A percentile compares a stretch with the other conserved stretches of the same genome.
These are phyloP conservation scores for Xiphorhynchus erythropygius DNA, from an alignment of 2,797 vertebrate genomes.

Conservation along the genomic window DNA sequence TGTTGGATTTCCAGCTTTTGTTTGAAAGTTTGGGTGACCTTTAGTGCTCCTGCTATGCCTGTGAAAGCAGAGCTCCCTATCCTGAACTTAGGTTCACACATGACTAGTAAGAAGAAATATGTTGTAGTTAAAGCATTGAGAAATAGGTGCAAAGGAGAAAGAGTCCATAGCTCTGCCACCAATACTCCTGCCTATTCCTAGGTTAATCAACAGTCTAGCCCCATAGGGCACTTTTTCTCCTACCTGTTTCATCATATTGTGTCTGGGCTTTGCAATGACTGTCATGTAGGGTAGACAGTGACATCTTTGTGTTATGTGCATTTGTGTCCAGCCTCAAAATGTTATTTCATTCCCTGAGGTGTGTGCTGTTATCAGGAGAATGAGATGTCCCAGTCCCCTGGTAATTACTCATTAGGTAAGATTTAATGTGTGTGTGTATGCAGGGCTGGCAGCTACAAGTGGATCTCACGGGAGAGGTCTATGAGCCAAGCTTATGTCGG, in stretches of 20 bases:
- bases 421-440: neutral
- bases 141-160: neutral
- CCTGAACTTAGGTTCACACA: neutral
- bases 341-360: constrained; percentile 39
- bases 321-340: neutral
- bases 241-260: neutral
- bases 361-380: constrained; percentile 9
- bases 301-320: neutral
- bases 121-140: neutral
- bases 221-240: neutral
- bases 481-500: constrained; percentile 1
- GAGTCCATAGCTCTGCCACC: neutral
- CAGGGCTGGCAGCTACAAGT: neutral
- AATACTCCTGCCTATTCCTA: neutral
- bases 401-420: constrained; percentile 55
- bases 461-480: neutral
- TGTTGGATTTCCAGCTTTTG: neutral
- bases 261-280: neutral
- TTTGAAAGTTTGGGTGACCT: neutral
- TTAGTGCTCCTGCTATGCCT: neutral
- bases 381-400: neutral
- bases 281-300: neutral
- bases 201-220: neutral
- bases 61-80: neutral
- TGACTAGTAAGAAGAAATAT: neutral